Percentiles rank a stretch among this genome's conserved stretches.
phyloP scores from a whole-genome alignment of 2,888 invertebrate genomes.

The Xanthorhoe spadicearia region DNA sequence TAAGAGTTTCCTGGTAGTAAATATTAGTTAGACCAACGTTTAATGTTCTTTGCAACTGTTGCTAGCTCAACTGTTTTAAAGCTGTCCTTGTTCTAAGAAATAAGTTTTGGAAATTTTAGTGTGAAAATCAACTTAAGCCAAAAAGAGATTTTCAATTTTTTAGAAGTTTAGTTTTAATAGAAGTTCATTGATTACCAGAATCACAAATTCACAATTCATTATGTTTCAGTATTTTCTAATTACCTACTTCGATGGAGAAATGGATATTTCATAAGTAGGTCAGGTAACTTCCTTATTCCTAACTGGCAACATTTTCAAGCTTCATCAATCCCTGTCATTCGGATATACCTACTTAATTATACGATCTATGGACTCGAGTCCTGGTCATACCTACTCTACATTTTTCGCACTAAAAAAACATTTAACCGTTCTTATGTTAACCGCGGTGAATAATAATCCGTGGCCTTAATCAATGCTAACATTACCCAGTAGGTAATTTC shows the following conservation, averaged over 20 bases:
- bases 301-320: constrained; percentile 23
- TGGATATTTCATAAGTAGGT: constrained; percentile 7
- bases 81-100: background rate
- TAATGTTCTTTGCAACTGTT: constrained; percentile 14
- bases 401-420: too few relatives aligned
- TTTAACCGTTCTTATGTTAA: too few relatives aligned
- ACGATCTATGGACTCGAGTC: too few relatives aligned
- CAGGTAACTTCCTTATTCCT: constrained; percentile 24
- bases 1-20: constrained; percentile 35
- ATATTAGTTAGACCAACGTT: constrained; percentile 19
- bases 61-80: constrained; percentile 7
- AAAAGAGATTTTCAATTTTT: too few relatives aligned
- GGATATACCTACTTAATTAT: background rate
- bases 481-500: background rate
- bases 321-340: constrained; percentile 23
- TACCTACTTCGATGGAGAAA: constrained; percentile 14
- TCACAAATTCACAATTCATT: background rate
- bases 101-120: background rate
- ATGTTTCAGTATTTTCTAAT: constrained; percentile 5
- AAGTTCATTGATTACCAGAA: too few relatives aligned
- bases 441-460: too few relatives aligned
- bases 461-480: too few relatives aligned
- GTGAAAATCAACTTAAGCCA: too few relatives aligned
- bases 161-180: too few relatives aligned
- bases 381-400: too few relatives aligned